Evolutionary conservation across 2,888 invertebrate species (phyloP), one percentile per base, ranked within the genome.

Genomic region (Eudiplozoon nipponicum): DNA sequence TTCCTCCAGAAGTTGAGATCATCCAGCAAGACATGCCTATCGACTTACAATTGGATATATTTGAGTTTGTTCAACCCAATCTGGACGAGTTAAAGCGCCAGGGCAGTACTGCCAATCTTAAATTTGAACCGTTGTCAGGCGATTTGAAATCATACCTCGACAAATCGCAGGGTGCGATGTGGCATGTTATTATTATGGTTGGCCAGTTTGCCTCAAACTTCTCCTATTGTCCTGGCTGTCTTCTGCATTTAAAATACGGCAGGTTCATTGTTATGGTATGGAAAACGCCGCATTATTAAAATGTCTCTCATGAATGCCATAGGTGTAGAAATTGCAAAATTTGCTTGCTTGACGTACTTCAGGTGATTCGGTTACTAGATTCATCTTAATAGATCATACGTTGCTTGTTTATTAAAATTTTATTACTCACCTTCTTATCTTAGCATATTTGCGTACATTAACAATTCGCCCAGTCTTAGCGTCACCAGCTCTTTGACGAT

Each of bases 251-350:
- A 15, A 31, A 31, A 31, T 15, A 15, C 5, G 31, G 31, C 11
- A 7, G 31, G 5, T 31, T 31, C 13, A 31, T 31, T 31, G 31
- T 31, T 4, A n/a, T 31, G 13, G 11, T n/a, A n/a, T 31, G 31
- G 31, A 31, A 31, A 17, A 31, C 31, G 31, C 31, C 31, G 31
- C 11, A 31, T 15, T 15, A 31, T 31, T 31, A 31, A 31, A 4
- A 7, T n/a, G 26, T 26, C 9, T 7, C n/a, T n/a, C n/a, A n/a
- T n/a, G n/a, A n/a, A n/a, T n/a, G n/a, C n/a, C n/a, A n/a, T n/a
- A n/a, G n/a, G n/a, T n/a, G n/a, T n/a, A n/a, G n/a, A 7, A 26
- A 26, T 26, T 26, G 26, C 9, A 7, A 26, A 26, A 26, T 26
- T 26, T 26, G 26, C 26, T 9, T 7, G 26, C 26, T 26, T 26